Percentiles rank a stretch among this genome's conserved stretches.
phyloP scores from a whole-genome alignment of 92 coral and sea anemone species.

The Epizoanthus ramosus region DNA sequence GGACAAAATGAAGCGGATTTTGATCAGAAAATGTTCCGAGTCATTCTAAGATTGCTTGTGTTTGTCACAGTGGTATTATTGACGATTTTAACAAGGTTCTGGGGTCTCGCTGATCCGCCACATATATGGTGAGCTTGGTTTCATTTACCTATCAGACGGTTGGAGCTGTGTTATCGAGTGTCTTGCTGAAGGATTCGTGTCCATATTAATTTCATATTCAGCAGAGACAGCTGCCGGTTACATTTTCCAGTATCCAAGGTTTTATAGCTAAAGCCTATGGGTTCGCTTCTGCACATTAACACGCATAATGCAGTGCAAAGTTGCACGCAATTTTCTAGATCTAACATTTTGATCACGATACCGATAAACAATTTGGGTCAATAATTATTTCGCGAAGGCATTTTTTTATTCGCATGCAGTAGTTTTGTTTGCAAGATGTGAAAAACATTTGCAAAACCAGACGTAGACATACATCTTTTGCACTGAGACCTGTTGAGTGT shows the following conservation, averaged over 20 bases:
- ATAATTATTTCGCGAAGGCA: background rate
- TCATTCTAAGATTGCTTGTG: constrained; percentile 47
- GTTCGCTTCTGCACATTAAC: too few relatives aligned
- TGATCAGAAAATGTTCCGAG: constrained; percentile 36
- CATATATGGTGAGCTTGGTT: constrained; percentile 98
- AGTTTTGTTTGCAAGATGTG: background rate
- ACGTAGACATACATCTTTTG: background rate
- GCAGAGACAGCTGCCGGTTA: background rate
- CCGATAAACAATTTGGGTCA: too few relatives aligned
- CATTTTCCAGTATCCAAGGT: too few relatives aligned
- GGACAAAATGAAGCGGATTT: constrained; percentile 16
- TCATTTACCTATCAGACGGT: constrained; percentile 1
- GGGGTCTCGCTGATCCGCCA: constrained; percentile 74
- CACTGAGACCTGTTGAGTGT: background rate
- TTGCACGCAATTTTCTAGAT: too few relatives aligned
- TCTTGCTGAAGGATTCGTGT: background rate
- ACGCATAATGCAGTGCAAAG: too few relatives aligned
- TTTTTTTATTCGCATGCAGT: background rate
- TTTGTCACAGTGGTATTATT: constrained; percentile 70
- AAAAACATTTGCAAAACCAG: background rate
- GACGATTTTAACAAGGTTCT: constrained; percentile 81
- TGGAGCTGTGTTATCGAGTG: background rate
- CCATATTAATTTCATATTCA: background rate
- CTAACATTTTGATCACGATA: too few relatives aligned
- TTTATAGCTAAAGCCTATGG: too few relatives aligned